Conservation (phyloP, 2,888 invertebrate genomes). For the Polyploca ridens region DNA sequence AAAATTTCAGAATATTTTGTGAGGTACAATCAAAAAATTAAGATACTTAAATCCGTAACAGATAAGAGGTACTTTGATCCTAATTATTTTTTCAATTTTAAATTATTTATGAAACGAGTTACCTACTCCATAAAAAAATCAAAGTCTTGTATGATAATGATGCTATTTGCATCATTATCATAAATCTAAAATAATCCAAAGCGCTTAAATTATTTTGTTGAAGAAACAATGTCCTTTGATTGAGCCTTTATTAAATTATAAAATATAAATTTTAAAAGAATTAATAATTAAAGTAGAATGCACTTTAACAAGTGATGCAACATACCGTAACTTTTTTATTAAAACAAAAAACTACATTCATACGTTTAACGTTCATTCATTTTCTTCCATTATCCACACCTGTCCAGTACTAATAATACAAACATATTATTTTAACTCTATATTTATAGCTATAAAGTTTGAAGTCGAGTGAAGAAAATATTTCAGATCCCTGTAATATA, state of each 20-base stretch:
- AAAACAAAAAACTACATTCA: constrained; percentile 13
- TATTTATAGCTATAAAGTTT: neutral
- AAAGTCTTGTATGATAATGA: too few relatives aligned
- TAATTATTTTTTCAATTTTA: too few relatives aligned
- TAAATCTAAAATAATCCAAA: too few relatives aligned
- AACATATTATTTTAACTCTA: constrained; percentile 23
- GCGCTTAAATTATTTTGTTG: too few relatives aligned
- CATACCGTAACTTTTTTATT: neutral
- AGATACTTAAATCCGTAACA: too few relatives aligned
- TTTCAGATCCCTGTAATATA: neutral
- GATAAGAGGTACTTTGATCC: too few relatives aligned
- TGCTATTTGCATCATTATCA: too few relatives aligned
- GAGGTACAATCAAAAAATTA: too few relatives aligned
- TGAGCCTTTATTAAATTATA: neutral
- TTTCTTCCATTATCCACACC: constrained; percentile 47
- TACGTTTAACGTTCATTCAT: constrained; percentile 43
- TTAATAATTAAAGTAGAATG: neutral
- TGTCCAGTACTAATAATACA: constrained; percentile 33
- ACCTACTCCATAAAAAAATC: too few relatives aligned
- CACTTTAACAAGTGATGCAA: neutral
- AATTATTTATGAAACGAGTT: too few relatives aligned
- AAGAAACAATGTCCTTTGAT: too few relatives aligned
- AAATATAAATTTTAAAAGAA: neutral
- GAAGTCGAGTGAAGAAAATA: neutral
- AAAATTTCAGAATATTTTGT: too few relatives aligned